Evolutionary conservation across 2,113 vertebrate species (phyloP).

Genomic region (rabbit (Oryctolagus cuniculus)): mOryCun1.1 NC_091443.1:19553001-19553500

Average conservation of each 20-base stretch:
- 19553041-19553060: background rate
- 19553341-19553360: too few relatives aligned
- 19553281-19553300: conserved; percentile 1
- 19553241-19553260: conserved; percentile 22
- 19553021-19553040: background rate
- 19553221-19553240: conserved; percentile 43
- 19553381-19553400: too few relatives aligned
- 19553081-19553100: conserved; percentile 30
- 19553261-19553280: conserved; percentile 36
- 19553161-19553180: conserved; percentile 46
- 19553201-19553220: conserved; percentile 39
- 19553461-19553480: too few relatives aligned
- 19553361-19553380: too few relatives aligned
- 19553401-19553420: too few relatives aligned
- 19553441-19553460: too few relatives aligned
- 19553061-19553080: conserved; percentile 7
- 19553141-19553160: conserved; percentile 24
- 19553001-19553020: background rate
- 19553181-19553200: conserved; percentile 1
- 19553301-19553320: background rate
- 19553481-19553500: too few relatives aligned
- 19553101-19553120: conserved; percentile 37
- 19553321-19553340: too few relatives aligned
- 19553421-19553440: too few relatives aligned
- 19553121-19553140: conserved; percentile 42